Evolutionary conservation across 2,113 vertebrate genomes (phyloP), one percentile per base, ranked within the genome.

Genomic region (Aldabrachelys gigantea): DNA sequence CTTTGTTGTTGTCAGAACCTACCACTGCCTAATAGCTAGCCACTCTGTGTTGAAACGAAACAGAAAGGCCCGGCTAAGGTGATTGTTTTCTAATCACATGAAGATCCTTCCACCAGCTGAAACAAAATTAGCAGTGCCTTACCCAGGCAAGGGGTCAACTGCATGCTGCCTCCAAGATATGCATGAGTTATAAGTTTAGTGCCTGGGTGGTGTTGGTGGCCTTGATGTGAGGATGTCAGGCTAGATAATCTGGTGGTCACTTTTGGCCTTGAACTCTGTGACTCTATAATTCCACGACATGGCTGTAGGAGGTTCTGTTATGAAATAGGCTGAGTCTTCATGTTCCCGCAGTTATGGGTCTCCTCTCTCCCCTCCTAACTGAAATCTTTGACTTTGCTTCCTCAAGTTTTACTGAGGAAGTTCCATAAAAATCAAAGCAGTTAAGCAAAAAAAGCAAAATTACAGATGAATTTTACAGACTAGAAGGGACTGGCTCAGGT

Each of bases 141-240:
- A 95, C 85, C 91, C 93, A 86, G 85, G 95, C 92, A 52, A 96
- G 91, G 92, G 87, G 93, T 85, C 94, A 87, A 96, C 81, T 95
- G 95, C 85, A 44, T 65, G 88, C 81, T 85, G 78, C 78, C 16
- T 24, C 44, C 53, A 49, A 4, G 4, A 24, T 88, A 47, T 47
- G 19, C 8, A 38, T 72, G 65, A 72, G 65, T 38, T 72, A 38
- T 59, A 31, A 12, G 2, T 62, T 29, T 62, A 31, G 62, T n/a
- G 62, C 5, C 7, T 69, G 62, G 35, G 62, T 72, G 35, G 17
- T 10, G 35, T 62, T 62, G 57, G 19, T 72, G 35, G 35, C 62
- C 65, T 72, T 72, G n/a, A 38, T 72, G 38, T 38, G 38, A 72
- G 65, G n/a, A 38, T 9, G 65, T 38, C 65, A 72, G 19, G 17